Evolutionary conservation across 2,113 vertebrate genomes (phyloP), one percentile per base, ranked within the genome.

Genomic region (Saguinus midas): DNA sequence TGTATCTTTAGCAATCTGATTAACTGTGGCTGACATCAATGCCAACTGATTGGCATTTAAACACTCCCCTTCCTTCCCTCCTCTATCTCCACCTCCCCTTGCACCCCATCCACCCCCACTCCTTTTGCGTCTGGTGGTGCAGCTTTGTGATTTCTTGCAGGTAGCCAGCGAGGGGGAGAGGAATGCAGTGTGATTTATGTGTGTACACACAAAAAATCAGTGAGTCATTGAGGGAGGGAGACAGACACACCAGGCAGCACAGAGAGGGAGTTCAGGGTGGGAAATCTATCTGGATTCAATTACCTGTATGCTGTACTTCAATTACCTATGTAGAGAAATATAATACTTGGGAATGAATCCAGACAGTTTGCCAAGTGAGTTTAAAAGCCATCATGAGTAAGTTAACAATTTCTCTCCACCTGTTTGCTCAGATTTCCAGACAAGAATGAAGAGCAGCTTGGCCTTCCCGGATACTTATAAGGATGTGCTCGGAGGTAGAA

Each of bases 1-100:
- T 78, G 68, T 81, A 1, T 81, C 87, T 95, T 94, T 70, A 90
- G 70, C 90, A 29, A 84, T 68, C 87, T n/a, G 92, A 83, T 90
- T 75, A 95, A 85, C 72, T 21, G 85, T 50, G 92, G 48, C 35
- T 27, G 78, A 55, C 78, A 35, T 23, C 45, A 2, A 48, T 29
- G 76, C 91, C 95, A 91, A 14, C 64, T 29, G 55, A 73, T 78
- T 87, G 68, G 80, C 85, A 90, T 80, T 25, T 29, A 35, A 84
- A 83, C 43, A 1, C 64, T 13, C 48, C 40, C 72, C 50, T 78
- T 43, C 16, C 84, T 78, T 78, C 23, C 81, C 52, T 20, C 89
- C 75, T 61, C 50, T 48, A 1, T 2, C 9, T 27, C n/a, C 29
- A 9, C 35, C 50, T 2, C 23, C 43, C 21, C 3, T 37, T 8